Percentiles rank a stretch among this genome's conserved stretches.
phyloP scores from a whole-genome alignment of 2,888 invertebrate species.

The Zele albiditarsus region DNA sequence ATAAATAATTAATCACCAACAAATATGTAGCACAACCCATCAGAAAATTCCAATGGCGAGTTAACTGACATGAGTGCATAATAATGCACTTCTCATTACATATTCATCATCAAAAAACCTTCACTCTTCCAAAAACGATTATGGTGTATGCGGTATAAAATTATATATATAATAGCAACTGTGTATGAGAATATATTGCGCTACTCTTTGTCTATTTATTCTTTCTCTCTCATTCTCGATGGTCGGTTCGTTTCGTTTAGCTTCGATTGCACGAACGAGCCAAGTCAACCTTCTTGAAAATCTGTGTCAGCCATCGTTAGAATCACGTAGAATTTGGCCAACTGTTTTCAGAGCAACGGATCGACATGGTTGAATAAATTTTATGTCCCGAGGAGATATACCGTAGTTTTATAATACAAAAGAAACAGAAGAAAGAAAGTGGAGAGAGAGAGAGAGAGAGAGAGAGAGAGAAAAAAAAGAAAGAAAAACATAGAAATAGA shows the following conservation, averaged over 20 bases:
- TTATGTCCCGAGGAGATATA: neutral
- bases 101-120: neutral
- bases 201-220: neutral
- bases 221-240: neutral
- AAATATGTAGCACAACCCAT: neutral
- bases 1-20: neutral
- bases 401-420: neutral
- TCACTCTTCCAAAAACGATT: too few relatives aligned
- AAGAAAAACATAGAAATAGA: neutral
- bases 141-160: too few relatives aligned
- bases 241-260: conserved; percentile 3
- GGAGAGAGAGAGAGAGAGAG: too few relatives aligned
- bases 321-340: conserved; percentile 1
- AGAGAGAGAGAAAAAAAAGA: neutral
- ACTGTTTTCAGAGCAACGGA: neutral
- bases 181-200: too few relatives aligned
- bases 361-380: conserved; percentile 3
- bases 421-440: neutral
- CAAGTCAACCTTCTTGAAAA: conserved; percentile 52
- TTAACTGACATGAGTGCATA: neutral
- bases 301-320: conserved; percentile 61
- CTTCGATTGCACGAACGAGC: neutral
- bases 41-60: neutral
- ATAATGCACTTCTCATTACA: too few relatives aligned
- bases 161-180: too few relatives aligned